A percentile compares a stretch with the other conserved stretches of the same genome.
phyloP scores from a whole-genome alignment of 2,113 vertebrate species.

The Xyliphius kryptos region DNA sequence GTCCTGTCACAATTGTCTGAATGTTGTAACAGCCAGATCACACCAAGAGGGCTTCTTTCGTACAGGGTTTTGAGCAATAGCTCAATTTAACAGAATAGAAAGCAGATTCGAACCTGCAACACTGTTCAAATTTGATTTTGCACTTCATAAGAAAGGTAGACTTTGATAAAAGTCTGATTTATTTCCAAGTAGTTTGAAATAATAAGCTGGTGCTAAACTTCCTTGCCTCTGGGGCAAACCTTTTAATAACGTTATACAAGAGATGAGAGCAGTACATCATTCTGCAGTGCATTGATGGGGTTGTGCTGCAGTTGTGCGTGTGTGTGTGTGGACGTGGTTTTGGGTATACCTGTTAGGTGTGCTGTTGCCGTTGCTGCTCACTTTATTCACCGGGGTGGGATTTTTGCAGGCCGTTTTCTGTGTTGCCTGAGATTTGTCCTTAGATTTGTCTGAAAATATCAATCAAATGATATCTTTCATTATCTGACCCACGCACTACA shows the following conservation, averaged over 20 bases:
- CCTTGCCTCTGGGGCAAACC: conserved; percentile 53
- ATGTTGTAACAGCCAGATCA: conserved; percentile 54
- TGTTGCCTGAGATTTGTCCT: no score
- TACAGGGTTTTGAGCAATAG: conserved; percentile 54
- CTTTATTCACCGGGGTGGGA: no score
- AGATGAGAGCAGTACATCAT: conserved; percentile 60
- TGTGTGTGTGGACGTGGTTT: neutral
- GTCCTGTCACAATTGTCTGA: conserved; percentile 50
- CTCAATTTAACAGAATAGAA: conserved; percentile 63
- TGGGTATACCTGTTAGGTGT: no score
- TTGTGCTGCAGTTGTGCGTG: neutral
- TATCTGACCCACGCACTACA: no score
- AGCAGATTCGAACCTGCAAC: conserved; percentile 58
- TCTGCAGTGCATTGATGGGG: neutral
- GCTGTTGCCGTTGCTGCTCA: no score
- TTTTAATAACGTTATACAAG: conserved; percentile 65
- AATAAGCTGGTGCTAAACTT: conserved; percentile 66
- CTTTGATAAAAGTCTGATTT: conserved; percentile 70
- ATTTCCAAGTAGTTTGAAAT: conserved; percentile 66
- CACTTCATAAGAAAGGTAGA: conserved; percentile 59
- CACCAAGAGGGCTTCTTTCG: conserved; percentile 52
- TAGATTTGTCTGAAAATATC: no score
- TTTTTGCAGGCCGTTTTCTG: no score
- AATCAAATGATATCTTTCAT: no score
- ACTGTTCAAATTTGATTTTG: conserved; percentile 66